These are phyloP conservation scores for Chesias legatella DNA, from an alignment of 2,888 invertebrate species.

Conservation along the genomic window DNA sequence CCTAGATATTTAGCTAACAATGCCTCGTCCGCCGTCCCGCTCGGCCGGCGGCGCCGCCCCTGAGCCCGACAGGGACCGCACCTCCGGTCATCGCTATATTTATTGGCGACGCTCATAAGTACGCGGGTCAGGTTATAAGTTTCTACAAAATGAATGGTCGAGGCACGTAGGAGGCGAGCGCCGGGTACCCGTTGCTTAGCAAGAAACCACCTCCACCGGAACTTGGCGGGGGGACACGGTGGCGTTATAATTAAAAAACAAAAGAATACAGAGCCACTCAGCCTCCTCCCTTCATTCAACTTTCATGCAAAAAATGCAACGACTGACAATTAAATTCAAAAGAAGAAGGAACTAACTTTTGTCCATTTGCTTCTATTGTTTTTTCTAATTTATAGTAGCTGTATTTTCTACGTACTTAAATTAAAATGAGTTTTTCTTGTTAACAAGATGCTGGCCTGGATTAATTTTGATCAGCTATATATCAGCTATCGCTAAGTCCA, in stretches of 20 bases:
- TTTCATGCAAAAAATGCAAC: slow-evolving; percentile 72
- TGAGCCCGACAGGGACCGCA: slow-evolving; percentile 58
- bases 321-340: slow-evolving; percentile 54
- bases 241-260: slow-evolving; percentile 80
- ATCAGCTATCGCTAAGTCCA: too few relatives aligned
- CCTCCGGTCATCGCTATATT: slow-evolving; percentile 79
- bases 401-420: too few relatives aligned
- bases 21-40: slow-evolving; percentile 68
- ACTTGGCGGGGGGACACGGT: slow-evolving; percentile 58
- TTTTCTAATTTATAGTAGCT: slow-evolving; percentile 1
- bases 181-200: slow-evolving; percentile 59
- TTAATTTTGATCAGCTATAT: too few relatives aligned
- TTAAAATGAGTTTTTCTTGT: too few relatives aligned
- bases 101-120: slow-evolving; percentile 81
- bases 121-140: slow-evolving; percentile 81
- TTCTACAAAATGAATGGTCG: slow-evolving; percentile 78
- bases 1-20: slow-evolving; percentile 81
- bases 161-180: slow-evolving; percentile 75
- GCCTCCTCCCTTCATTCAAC: slow-evolving; percentile 67
- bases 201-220: slow-evolving; percentile 76
- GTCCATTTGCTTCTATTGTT: slow-evolving; percentile 16
- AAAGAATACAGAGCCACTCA: slow-evolving; percentile 78
- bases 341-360: slow-evolving; percentile 32
- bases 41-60: slow-evolving; percentile 39
- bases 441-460: too few relatives aligned